Evolutionary conservation across 2,113 vertebrate species (phyloP).

Genomic region (Chaetops frenatus): DNA sequence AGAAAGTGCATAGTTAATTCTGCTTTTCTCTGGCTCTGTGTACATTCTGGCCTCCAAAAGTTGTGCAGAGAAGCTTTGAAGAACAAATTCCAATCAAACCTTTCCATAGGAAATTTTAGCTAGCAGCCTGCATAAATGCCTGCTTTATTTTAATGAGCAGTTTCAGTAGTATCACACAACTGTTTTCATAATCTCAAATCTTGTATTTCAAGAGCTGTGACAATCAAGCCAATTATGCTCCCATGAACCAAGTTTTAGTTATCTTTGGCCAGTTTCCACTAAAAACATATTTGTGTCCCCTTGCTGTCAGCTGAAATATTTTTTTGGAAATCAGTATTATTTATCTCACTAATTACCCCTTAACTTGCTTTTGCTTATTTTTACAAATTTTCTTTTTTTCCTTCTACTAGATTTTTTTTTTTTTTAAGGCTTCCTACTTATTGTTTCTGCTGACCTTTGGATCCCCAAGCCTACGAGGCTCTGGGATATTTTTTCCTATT

Average conservation of each 20-base stretch:
- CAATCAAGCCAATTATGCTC: background rate
- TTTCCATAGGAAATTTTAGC: background rate
- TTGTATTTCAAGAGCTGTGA: conserved; percentile 5
- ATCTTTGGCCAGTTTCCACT: conserved; percentile 36
- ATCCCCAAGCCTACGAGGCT: background rate
- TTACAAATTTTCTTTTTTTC: background rate
- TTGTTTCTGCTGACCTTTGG: conserved; percentile 6
- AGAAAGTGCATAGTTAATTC: background rate
- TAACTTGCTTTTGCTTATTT: conserved; percentile 45
- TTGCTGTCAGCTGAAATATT: background rate
- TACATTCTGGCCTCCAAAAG: background rate
- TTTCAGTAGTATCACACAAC: background rate
- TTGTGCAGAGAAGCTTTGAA: background rate
- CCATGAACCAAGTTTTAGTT: conserved; percentile 12
- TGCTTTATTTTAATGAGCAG: background rate
- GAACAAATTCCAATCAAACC: background rate
- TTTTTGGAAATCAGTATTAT: conserved; percentile 13
- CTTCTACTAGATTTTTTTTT: background rate
- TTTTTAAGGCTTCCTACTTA: conserved; percentile 26
- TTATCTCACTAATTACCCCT: conserved; percentile 31
- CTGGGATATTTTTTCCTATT: conserved; percentile 6
- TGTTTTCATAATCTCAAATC: background rate
- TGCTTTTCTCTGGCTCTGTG: background rate
- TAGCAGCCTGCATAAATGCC: background rate
- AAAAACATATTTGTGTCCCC: conserved; percentile 13